Evolutionary conservation across 2,113 vertebrate species (phyloP).

Genomic region (Cavia aperea): DNA sequence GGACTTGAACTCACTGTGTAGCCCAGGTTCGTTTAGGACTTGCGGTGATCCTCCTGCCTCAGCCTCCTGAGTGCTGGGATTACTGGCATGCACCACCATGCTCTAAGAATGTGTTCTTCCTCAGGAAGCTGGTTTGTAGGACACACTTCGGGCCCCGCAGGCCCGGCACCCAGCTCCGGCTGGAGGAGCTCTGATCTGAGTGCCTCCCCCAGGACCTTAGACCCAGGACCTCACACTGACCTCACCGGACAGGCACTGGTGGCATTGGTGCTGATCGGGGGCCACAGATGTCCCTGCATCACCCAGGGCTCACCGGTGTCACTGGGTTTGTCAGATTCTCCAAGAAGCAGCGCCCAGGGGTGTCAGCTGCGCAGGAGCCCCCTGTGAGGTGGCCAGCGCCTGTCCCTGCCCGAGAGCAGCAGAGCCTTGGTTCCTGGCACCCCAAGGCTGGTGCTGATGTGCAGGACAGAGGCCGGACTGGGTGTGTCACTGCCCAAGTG

Average conservation of each 20-base stretch:
- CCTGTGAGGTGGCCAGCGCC: fast-evolving
- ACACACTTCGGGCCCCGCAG: neutral
- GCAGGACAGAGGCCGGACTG: neutral
- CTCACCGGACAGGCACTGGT: neutral
- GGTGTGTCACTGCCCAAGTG: neutral
- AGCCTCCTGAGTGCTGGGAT: neutral
- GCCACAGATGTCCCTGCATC: fast-evolving
- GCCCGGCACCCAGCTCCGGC: neutral
- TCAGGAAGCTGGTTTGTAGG: neutral
- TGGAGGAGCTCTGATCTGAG: neutral
- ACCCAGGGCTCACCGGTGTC: fast-evolving
- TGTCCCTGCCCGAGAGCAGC: fast-evolving
- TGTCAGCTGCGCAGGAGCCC: fast-evolving
- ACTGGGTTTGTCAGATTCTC: neutral
- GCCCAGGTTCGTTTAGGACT: neutral
- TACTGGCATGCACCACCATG: neutral
- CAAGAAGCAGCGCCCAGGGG: neutral
- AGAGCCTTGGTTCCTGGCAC: neutral
- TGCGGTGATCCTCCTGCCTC: neutral
- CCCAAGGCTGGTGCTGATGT: neutral
- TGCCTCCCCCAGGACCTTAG: neutral
- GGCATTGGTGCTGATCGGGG: neutral
- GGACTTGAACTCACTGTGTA: neutral
- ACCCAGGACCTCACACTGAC: neutral
- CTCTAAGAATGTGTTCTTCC: neutral